Base-by-base conservation (phyloP, 23 tunicate species). In the Trididemnum nubilum region DNA sequence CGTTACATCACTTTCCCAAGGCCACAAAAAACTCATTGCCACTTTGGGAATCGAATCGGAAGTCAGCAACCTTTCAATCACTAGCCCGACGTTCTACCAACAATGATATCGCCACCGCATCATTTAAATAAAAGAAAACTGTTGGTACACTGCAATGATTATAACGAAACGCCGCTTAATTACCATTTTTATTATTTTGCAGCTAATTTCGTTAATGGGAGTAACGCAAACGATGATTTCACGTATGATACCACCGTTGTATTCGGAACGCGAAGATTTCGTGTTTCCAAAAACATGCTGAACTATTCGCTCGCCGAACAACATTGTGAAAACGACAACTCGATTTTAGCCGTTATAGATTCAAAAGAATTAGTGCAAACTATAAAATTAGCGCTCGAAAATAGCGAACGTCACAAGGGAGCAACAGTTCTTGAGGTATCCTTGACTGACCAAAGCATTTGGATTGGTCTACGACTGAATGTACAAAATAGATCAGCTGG, bases 391-490 rank as follows among this genome's bases (percentile, higher is more conserved):
- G 58, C 73, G 2, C 33, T 51, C 29, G 73, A 51, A 64, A 64
- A 18, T 21, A 63, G 73, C 58, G 34, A 36, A 26, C 36, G 35
- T 7, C 24, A 15, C 30, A n/a, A 35, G 36, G 67, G 67, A 19
- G 67, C 67, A 28, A 36, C 21, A 18, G 1, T 3, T 29, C 5
- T 52, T 37, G 54, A 77, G 18, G 32, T 19, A 2, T n/a, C 22
- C 2, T 32, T 23, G 9, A 34, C 51, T 2, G 58, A 80, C 28
- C 33, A 63, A 51, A 65, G 83, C 21, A 65, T 80, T 12, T 80
- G 83, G 83, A 61, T 80, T 64, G 83, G 83, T 2, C 36, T 80
- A 27, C 30, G 23, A 2, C 27, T 80, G 34, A 24, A 35, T 57
- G 54, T 15, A 2, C 33, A 35, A 2, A 27, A 36, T 3, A 77